Percentiles rank a stretch among this genome's conserved stretches.
These are phyloP conservation scores for Drosophila kambysellisi DNA, from an alignment of 2,888 invertebrate genomes.

Conservation along the genomic window DNA sequence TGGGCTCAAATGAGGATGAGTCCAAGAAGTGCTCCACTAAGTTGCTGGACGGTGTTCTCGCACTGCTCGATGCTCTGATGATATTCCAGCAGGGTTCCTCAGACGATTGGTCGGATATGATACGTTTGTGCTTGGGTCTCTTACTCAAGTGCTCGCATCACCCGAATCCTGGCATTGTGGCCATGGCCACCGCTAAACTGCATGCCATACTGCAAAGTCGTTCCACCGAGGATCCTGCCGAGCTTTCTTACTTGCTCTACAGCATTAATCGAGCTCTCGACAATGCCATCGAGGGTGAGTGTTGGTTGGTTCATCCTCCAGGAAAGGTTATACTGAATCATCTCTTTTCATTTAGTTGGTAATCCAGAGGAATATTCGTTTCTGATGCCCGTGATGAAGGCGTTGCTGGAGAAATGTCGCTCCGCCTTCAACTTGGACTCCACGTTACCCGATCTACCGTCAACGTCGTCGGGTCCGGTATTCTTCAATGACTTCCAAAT, in stretches of 20 bases:
- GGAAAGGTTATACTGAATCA: not conserved
- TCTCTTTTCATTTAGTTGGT: slow-evolving; percentile 78
- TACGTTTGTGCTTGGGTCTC: slow-evolving; percentile 86
- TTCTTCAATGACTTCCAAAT: slow-evolving; percentile 88
- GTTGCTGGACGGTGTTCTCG: slow-evolving; percentile 87
- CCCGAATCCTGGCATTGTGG: slow-evolving; percentile 86
- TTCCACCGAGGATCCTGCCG: slow-evolving; percentile 86
- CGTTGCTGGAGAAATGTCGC: slow-evolving; percentile 86
- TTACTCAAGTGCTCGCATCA: slow-evolving; percentile 86
- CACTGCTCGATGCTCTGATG: slow-evolving; percentile 86
- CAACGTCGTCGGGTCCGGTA: slow-evolving; percentile 86
- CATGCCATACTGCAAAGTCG: slow-evolving; percentile 87
- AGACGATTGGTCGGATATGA: slow-evolving; percentile 87
- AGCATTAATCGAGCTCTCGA: slow-evolving; percentile 85
- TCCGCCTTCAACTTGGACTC: slow-evolving; percentile 82
- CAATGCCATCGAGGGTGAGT: slow-evolving; percentile 85
- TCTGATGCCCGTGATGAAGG: slow-evolving; percentile 88
- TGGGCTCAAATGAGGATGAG: slow-evolving; percentile 86
- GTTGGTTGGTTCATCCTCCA: too few relatives aligned
- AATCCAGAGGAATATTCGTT: slow-evolving; percentile 87
- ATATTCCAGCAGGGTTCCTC: slow-evolving; percentile 86
- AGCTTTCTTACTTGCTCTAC: slow-evolving; percentile 86
- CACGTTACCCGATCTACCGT: slow-evolving; percentile 86
- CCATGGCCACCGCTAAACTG: slow-evolving; percentile 87
- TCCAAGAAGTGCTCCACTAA: slow-evolving; percentile 86